Evolutionary conservation across 1,140 invertebrate species (phyloP).

Genomic region (Lerema accius): DNA sequence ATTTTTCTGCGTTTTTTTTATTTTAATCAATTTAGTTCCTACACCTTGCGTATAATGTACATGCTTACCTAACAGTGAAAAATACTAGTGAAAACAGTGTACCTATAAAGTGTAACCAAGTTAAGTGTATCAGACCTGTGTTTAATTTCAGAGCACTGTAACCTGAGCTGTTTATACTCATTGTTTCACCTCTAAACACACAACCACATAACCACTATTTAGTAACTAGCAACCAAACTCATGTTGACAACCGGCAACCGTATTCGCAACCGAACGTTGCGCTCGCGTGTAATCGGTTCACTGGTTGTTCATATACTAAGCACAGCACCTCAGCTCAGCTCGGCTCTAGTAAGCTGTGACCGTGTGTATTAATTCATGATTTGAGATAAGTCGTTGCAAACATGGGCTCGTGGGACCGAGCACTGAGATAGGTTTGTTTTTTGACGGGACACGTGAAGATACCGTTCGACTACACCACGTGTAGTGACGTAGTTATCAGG

Average conservation of each 20-base stretch:
- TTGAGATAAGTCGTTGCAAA: conserved; percentile 62
- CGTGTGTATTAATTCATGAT: conserved; percentile 73
- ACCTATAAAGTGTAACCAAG: too few relatives aligned
- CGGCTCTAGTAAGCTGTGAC: conserved; percentile 44
- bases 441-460: conserved; percentile 42
- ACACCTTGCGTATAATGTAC: too few relatives aligned
- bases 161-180: too few relatives aligned
- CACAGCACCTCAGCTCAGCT: conserved; percentile 35
- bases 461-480: conserved; percentile 1
- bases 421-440: conserved; percentile 48
- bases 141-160: too few relatives aligned
- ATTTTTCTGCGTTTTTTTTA: too few relatives aligned
- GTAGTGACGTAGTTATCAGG: not conserved
- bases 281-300: conserved; percentile 60
- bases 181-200: too few relatives aligned
- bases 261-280: conserved; percentile 30
- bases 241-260: conserved; percentile 4
- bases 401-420: conserved; percentile 54
- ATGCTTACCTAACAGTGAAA: too few relatives aligned
- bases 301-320: conserved; percentile 64
- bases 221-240: conserved; percentile 3
- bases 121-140: too few relatives aligned
- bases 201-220: too few relatives aligned
- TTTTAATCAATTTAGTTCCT: too few relatives aligned
- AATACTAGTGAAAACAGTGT: too few relatives aligned